A percentile compares a stretch with the other conserved stretches of the same genome.
Conservation (phyloP, 2,797 vertebrate genomes). For the Propithecus deckenii region DNA sequence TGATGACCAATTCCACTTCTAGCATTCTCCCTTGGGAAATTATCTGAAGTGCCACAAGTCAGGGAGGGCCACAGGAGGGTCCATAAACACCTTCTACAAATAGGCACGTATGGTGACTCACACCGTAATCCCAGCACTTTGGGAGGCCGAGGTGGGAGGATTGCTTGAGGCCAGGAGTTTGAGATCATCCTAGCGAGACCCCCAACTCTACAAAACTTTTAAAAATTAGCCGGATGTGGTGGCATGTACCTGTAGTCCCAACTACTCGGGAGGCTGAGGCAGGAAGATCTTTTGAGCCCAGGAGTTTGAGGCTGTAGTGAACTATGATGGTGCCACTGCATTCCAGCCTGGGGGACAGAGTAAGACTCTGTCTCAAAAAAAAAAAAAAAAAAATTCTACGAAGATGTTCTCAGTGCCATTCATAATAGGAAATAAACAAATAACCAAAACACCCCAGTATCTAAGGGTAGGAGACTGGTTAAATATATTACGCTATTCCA, state of each 20-base stretch:
- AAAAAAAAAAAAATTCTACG: neutral
- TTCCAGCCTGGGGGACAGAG: neutral
- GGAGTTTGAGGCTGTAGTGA: neutral
- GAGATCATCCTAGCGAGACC: neutral
- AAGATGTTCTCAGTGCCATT: neutral
- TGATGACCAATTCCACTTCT: neutral
- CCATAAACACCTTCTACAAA: neutral
- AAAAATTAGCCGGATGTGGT: neutral
- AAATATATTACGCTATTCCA: neutral
- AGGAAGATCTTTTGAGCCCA: neutral
- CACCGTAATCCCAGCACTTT: neutral
- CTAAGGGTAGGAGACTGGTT: neutral
- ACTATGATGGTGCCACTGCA: neutral
- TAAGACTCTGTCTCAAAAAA: neutral
- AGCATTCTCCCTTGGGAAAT: neutral
- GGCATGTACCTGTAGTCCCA: neutral
- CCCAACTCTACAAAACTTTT: neutral
- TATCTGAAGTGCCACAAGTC: neutral
- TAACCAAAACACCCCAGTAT: neutral
- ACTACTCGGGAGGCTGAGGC: neutral
- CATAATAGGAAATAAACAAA: neutral
- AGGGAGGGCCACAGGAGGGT: neutral
- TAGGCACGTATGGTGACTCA: neutral
- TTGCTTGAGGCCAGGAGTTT: neutral
- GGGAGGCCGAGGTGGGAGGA: neutral